phyloP scores from a whole-genome alignment of 2,888 invertebrate species.

The Oscheius onirici region DNA sequence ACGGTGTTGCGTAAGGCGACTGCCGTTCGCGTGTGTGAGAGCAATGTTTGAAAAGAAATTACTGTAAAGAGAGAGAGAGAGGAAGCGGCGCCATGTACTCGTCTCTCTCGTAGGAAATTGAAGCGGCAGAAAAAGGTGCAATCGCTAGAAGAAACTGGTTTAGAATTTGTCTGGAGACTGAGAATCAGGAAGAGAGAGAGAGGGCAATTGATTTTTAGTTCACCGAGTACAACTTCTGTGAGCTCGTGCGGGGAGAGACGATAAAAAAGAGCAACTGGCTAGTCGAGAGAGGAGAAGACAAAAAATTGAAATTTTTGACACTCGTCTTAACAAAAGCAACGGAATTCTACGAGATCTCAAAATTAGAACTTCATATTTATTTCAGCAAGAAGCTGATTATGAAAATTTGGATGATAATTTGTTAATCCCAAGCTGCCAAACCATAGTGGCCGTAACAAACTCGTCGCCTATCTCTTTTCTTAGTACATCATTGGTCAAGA shows the following conservation, averaged over 20 bases:
- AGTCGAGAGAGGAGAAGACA: background rate
- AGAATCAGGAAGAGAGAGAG: background rate
- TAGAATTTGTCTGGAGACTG: slow-evolving; percentile 1
- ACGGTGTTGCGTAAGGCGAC: background rate
- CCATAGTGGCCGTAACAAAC: no score
- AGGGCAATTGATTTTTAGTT: background rate
- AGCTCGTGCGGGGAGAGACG: no score
- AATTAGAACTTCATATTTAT: no score
- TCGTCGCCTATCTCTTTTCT: no score
- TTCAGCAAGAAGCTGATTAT: no score
- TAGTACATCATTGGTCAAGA: no score
- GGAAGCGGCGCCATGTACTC: background rate
- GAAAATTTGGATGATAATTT: no score
- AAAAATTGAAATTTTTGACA: background rate
- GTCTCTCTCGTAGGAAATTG: slow-evolving; percentile 4
- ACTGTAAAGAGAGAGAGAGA: background rate
- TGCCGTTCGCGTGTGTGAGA: background rate
- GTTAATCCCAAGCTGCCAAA: no score
- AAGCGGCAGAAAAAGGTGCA: slow-evolving; percentile 9
- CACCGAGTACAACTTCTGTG: background rate
- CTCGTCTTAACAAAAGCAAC: no score
- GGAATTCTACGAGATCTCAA: no score
- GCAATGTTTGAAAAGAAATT: background rate
- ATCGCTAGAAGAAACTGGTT: slow-evolving; percentile 17
- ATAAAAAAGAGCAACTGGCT: background rate